Base-by-base conservation (phyloP, 2,113 vertebrate genomes). In the Cyprinodon variegatus region DNA sequence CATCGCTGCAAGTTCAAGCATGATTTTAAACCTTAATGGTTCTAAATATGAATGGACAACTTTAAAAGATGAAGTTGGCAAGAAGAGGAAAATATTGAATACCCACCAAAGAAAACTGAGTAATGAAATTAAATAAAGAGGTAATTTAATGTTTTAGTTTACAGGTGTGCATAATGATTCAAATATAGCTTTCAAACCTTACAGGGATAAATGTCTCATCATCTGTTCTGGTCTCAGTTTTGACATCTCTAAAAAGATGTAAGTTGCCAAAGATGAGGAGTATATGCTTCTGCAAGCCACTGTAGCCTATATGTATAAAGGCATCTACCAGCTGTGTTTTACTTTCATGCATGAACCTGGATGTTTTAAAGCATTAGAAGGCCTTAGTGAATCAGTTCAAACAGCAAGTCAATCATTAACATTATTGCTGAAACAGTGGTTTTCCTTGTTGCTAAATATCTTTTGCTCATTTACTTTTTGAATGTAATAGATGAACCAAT, bases 401-500 rank as follows among this genome's bases (percentile, higher is more conserved):
- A 13, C 11, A 6, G 22, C 63, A 20, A 36, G 74, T 83, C 38
- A 40, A 38, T 12, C 67, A 82, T 83, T 88, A 65, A 81, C 0
- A 53, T 38, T 63, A 59, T 46, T 82, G 87, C 83, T 90, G 88
- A 89, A 77, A 64, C 73, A 63, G 68, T 64, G 12, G n/a, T 73
- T 78, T 80, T 68, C 65, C 66, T 65, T 9, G n/a, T n/a, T 17
- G 69, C 78, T 41, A 45, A 13, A 14, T 20, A 68, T 82, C 29
- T 86, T 88, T 45, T 75, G 84, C 79, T 48, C 11, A 64, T 81
- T 79, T 50, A 63, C 82, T 81, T 39, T 86, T 86, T 69, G 15
- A 13, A 20, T 61, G 76, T 88, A 77, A 89, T 68, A 77, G 71
- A 79, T 87, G 48, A 88, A 85, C 83, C 65, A 78, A 70, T 29